Evolutionary conservation across 2,797 vertebrate species (phyloP).

Genomic region (Phyllotis vaccarum): DNA sequence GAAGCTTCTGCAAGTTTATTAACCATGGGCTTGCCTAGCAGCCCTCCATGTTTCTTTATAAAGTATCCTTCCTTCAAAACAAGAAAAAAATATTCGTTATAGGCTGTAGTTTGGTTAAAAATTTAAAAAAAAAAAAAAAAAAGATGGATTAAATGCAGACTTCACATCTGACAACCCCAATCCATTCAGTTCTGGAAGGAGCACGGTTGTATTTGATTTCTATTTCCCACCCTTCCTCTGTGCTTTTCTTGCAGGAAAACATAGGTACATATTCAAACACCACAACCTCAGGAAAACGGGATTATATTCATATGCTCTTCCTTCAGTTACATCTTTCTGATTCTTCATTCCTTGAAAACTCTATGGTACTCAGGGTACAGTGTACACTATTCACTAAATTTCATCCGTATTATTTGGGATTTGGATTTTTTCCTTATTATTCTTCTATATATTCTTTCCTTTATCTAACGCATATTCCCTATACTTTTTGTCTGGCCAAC

Average conservation of each 20-base stretch:
- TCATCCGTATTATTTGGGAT: not conserved
- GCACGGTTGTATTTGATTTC: not conserved
- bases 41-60: not conserved
- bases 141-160: constrained; percentile 44
- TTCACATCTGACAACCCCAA: not conserved
- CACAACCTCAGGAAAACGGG: not conserved
- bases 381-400: not conserved
- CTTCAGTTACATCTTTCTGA: not conserved
- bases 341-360: not conserved
- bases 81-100: not conserved
- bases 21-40: constrained; percentile 48
- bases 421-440: constrained; percentile 46
- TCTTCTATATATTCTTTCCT: constrained; percentile 6
- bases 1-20: constrained; percentile 41
- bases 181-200: not conserved
- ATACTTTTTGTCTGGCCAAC: not conserved
- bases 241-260: not conserved
- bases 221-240: not conserved
- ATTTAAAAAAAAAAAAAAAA: too few relatives aligned
- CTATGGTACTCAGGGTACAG: not conserved
- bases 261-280: not conserved
- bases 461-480: constrained; percentile 26
- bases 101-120: constrained; percentile 34
- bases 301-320: constrained; percentile 3
- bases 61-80: not conserved